Percentiles rank a stretch among this genome's conserved stretches.
These are phyloP conservation scores for Dinoponera quadriceps DNA, from an alignment of 1,140 invertebrate species.

Conservation along the genomic window DNA sequence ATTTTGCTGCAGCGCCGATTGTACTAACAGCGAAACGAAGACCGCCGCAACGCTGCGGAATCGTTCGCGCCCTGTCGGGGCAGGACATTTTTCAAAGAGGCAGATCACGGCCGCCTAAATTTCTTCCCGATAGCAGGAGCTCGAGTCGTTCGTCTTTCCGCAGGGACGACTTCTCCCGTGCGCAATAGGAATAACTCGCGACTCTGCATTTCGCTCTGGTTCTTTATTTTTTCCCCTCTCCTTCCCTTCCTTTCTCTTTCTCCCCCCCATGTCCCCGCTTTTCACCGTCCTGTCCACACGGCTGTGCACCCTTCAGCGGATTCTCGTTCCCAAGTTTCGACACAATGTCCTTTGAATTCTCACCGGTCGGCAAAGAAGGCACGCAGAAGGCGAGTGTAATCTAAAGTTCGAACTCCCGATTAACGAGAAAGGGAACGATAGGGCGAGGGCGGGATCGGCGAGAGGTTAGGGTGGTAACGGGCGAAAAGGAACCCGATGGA, in stretches of 20 bases:
- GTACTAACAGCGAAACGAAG: neutral
- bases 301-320: slow-evolving; percentile 24
- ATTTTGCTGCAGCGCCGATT: neutral
- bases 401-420: slow-evolving; percentile 75
- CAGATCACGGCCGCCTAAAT: slow-evolving; percentile 37
- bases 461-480: slow-evolving; percentile 3
- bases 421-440: slow-evolving; percentile 64
- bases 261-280: neutral
- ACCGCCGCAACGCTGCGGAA: neutral
- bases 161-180: neutral
- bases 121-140: slow-evolving; percentile 15
- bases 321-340: slow-evolving; percentile 70
- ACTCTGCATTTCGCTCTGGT: slow-evolving; percentile 34
- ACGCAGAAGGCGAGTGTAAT: slow-evolving; percentile 68
- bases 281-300: neutral
- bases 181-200: slow-evolving; percentile 52
- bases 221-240: slow-evolving; percentile 12
- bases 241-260: neutral
- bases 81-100: slow-evolving; percentile 58
- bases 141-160: slow-evolving; percentile 21
- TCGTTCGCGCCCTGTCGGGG: neutral
- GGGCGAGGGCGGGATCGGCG: neutral
- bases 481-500: slow-evolving; percentile 21
- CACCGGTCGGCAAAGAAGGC: slow-evolving; percentile 53
- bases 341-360: slow-evolving; percentile 73